Percentiles rank a stretch among this genome's conserved stretches.
phyloP scores from a whole-genome alignment of 2,888 invertebrate species.

The Spodoptera exigua region DNA sequence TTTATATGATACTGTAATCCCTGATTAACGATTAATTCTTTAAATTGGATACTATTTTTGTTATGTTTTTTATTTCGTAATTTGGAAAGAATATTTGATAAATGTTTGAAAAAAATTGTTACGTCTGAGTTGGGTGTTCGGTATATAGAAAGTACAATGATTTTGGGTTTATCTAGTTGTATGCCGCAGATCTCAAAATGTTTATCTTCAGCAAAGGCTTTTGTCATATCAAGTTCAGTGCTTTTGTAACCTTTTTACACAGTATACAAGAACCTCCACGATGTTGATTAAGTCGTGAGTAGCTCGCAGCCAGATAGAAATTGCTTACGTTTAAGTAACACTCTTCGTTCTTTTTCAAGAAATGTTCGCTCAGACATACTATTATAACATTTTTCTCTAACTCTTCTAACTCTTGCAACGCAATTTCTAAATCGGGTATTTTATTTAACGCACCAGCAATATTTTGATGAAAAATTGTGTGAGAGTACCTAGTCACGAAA shows the following conservation, averaged over 20 bases:
- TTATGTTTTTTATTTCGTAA: background rate
- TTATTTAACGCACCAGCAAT: conserved; percentile 21
- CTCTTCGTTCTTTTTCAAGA: conserved; percentile 8
- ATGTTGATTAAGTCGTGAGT: conserved; percentile 1
- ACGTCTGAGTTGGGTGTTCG: conserved; percentile 8
- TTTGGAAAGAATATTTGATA: background rate
- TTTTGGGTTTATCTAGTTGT: conserved; percentile 1
- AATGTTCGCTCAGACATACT: conserved; percentile 12
- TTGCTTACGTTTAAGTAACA: background rate
- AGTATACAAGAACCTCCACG: conserved; percentile 19
- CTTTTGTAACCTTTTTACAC: conserved; percentile 7
- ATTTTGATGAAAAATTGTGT: conserved; percentile 14
- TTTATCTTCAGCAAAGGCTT: conserved; percentile 6
- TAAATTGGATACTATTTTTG: background rate
- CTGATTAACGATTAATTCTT: conserved; percentile 1
- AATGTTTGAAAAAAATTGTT: background rate
- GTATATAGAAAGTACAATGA: conserved; percentile 10
- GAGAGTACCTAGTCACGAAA: conserved; percentile 6
- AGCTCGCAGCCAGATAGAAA: conserved; percentile 3
- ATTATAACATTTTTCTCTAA: conserved; percentile 7
- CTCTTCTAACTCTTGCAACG: conserved; percentile 5
- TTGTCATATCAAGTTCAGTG: background rate
- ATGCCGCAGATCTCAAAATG: conserved; percentile 10
- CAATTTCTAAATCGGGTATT: conserved; percentile 9
- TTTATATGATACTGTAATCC: conserved; percentile 2